phyloP scores from a whole-genome alignment of 2,797 vertebrate genomes.

The Tokudaia muenninki region DNA sequence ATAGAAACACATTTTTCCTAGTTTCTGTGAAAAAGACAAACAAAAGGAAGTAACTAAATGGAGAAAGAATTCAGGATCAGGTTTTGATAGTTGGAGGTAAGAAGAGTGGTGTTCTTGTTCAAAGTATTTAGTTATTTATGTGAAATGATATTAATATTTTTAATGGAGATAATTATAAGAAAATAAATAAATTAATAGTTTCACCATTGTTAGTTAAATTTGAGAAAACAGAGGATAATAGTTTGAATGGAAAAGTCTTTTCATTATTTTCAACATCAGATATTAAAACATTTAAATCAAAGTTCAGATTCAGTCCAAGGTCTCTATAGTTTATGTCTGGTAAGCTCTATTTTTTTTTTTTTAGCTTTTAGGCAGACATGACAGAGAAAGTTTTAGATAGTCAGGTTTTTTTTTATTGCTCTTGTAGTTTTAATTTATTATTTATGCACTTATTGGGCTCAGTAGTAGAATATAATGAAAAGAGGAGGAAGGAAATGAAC shows the following conservation, averaged over 20 bases:
- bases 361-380: not conserved
- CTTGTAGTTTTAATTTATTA: not conserved
- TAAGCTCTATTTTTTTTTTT: not conserved
- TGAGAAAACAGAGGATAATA: not conserved
- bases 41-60: not conserved
- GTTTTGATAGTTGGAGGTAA: not conserved
- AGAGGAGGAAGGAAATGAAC: not conserved
- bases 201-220: not conserved
- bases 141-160: not conserved
- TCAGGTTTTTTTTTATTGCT: not conserved
- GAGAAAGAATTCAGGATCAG: not conserved
- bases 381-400: not conserved
- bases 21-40: not conserved
- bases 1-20: not conserved
- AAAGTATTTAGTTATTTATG: not conserved
- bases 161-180: not conserved
- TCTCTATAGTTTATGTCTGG: not conserved
- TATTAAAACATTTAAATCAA: not conserved
- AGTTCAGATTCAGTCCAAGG: too few relatives aligned
- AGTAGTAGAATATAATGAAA: not conserved
- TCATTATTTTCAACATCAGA: not conserved
- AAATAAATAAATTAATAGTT: not conserved
- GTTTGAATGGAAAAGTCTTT: not conserved
- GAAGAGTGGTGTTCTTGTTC: too few relatives aligned
- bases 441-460: not conserved